Evolutionary conservation across 1,140 invertebrate species (phyloP).

Genomic region (Eueides isabella): DNA sequence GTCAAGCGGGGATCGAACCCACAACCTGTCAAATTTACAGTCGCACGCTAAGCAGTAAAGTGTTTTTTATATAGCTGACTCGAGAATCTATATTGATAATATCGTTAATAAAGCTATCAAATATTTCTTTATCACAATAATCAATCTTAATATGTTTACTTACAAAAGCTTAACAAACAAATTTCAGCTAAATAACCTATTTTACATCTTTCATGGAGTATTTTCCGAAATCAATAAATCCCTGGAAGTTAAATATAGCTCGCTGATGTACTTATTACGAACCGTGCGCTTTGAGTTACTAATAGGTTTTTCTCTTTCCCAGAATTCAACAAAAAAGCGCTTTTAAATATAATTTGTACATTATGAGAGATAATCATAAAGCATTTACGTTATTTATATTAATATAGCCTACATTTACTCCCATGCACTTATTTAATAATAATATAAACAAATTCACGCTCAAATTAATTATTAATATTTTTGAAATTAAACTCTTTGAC

Average conservation of each 20-base stretch:
- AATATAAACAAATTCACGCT: too few species aligned
- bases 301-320: conserved; percentile 18
- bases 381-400: neutral
- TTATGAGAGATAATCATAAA: neutral
- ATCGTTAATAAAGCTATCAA: too few species aligned
- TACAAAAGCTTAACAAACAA: neutral
- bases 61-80: too few species aligned
- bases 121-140: too few species aligned
- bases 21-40: too few species aligned
- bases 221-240: conserved; percentile 29
- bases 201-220: neutral
- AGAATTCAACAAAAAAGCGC: neutral
- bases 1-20: too few species aligned
- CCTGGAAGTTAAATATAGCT: conserved; percentile 30
- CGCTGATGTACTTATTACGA: conserved; percentile 23
- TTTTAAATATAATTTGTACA: neutral
- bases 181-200: neutral
- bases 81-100: too few species aligned
- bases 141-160: neutral
- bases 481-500: too few species aligned
- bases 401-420: too few species aligned
- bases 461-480: too few species aligned
- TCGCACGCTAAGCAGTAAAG: too few species aligned
- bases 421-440: too few species aligned
- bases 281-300: conserved; percentile 16